These are phyloP conservation scores for Elanoides forficatus DNA, from an alignment of 2,113 vertebrate genomes.

Conservation along the genomic window DNA sequence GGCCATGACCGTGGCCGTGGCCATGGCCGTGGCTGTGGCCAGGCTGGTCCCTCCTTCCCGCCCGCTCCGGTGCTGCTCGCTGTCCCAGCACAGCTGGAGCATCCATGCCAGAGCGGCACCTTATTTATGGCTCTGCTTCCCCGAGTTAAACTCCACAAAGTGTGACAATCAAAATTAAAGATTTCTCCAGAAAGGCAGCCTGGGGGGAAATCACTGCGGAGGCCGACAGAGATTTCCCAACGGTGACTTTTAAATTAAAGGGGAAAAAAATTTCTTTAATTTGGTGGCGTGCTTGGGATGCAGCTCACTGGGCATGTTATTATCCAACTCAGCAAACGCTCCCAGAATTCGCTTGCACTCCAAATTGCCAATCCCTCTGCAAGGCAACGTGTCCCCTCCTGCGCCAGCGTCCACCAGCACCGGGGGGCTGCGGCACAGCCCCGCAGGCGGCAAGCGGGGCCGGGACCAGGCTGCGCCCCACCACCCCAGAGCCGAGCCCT, in stretches of 20 bases:
- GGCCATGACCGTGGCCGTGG: too few relatives aligned
- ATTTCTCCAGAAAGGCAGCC: constrained; percentile 55
- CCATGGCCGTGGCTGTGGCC: rapidly evolving
- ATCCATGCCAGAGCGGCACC: not conserved
- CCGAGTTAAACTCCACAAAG: constrained; percentile 50
- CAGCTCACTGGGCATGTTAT: constrained; percentile 59
- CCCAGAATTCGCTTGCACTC: not conserved
- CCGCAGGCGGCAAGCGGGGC: rapidly evolving
- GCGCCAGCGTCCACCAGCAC: not conserved
- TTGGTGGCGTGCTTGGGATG: constrained; percentile 21
- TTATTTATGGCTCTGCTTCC: constrained; percentile 34
- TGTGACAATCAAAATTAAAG: constrained; percentile 68
- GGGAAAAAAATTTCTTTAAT: constrained; percentile 64
- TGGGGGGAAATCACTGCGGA: constrained; percentile 51
- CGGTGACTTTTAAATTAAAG: constrained; percentile 67
- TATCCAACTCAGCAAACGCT: constrained; percentile 51
- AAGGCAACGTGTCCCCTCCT: not conserved
- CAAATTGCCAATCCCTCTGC: not conserved
- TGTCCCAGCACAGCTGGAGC: not conserved
- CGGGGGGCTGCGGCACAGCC: not conserved
- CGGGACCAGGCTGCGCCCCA: rapidly evolving
- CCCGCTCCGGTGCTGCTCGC: rapidly evolving
- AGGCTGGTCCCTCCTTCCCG: not conserved
- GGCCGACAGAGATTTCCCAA: constrained; percentile 57
- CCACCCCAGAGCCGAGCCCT: not conserved